A percentile compares a stretch with the other conserved stretches of the same genome.
Evolutionary conservation across 2,888 invertebrate genomes (phyloP).

Genomic region (Tineola bisselliella): DNA sequence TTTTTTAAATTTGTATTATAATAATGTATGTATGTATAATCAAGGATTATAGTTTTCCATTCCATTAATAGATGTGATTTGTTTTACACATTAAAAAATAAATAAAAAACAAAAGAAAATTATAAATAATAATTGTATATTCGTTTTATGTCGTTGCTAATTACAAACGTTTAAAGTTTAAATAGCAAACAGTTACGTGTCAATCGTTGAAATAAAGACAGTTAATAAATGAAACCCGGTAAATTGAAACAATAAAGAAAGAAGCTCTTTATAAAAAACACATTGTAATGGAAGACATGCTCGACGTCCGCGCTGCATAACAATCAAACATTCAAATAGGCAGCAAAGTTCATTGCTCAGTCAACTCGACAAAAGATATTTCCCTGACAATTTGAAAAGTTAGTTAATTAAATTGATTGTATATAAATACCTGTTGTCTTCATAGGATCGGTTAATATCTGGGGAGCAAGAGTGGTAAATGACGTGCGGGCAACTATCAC

Average conservation of each 20-base stretch:
- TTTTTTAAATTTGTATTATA: too few species aligned
- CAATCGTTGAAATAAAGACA: background rate
- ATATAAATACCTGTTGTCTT: background rate
- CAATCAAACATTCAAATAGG: conserved; percentile 44
- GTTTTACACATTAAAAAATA: too few species aligned
- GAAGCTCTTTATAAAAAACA: background rate
- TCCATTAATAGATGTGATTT: too few species aligned
- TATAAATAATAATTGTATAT: too few species aligned
- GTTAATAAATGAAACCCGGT: background rate
- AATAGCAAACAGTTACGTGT: background rate
- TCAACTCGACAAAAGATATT: conserved; percentile 14
- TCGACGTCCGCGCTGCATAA: conserved; percentile 24
- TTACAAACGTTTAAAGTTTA: too few species aligned
- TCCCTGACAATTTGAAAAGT: conserved; percentile 40
- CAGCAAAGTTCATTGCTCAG: conserved; percentile 61
- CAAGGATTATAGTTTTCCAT: too few species aligned
- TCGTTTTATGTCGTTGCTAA: too few species aligned
- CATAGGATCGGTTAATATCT: background rate
- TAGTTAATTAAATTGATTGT: conserved; percentile 17
- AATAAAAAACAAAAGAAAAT: too few species aligned
- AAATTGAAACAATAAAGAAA: background rate
- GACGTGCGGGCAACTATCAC: conserved; percentile 50
- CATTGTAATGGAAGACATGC: background rate
- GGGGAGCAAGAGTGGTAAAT: conserved; percentile 42
- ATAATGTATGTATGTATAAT: too few species aligned